Evolutionary conservation across 2,797 vertebrate genomes (phyloP).

Genomic region (Acanthiza pusilla): DNA sequence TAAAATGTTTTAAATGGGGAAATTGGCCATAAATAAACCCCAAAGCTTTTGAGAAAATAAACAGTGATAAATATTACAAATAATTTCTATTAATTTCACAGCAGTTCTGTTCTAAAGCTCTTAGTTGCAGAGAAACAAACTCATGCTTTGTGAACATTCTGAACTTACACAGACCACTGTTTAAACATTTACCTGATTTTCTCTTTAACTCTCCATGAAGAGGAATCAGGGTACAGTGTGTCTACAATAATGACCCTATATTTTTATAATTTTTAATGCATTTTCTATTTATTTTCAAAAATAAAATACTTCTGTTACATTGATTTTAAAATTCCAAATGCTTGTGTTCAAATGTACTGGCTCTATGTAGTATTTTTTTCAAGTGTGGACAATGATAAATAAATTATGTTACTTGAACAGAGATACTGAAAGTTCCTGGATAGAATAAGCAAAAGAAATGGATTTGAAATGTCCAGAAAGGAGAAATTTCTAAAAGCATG

Average conservation of each 20-base stretch:
- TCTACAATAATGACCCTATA: background rate
- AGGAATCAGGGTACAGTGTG: slow-evolving; percentile 76
- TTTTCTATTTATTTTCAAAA: slow-evolving; percentile 20
- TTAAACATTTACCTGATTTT: slow-evolving; percentile 80
- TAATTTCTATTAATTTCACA: background rate
- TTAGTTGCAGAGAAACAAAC: slow-evolving; percentile 79
- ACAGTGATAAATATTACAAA: background rate
- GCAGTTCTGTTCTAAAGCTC: slow-evolving; percentile 60
- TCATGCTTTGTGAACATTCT: slow-evolving; percentile 73
- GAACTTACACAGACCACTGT: slow-evolving; percentile 80
- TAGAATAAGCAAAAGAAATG: slow-evolving; percentile 78
- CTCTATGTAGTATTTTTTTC: background rate
- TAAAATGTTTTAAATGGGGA: background rate
- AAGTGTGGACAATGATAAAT: slow-evolving; percentile 73
- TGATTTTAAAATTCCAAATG: background rate
- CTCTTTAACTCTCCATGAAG: slow-evolving; percentile 77
- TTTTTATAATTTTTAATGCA: background rate
- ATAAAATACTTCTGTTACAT: background rate
- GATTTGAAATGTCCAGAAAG: slow-evolving; percentile 80
- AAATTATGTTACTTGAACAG: slow-evolving; percentile 76
- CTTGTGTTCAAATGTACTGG: background rate
- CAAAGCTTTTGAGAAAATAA: background rate
- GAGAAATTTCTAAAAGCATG: slow-evolving; percentile 79
- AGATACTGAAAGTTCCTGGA: slow-evolving; percentile 78
- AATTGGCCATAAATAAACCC: background rate